phyloP scores from a whole-genome alignment of 2,797 vertebrate genomes.

The Crocodylus rhombifer region DNA sequence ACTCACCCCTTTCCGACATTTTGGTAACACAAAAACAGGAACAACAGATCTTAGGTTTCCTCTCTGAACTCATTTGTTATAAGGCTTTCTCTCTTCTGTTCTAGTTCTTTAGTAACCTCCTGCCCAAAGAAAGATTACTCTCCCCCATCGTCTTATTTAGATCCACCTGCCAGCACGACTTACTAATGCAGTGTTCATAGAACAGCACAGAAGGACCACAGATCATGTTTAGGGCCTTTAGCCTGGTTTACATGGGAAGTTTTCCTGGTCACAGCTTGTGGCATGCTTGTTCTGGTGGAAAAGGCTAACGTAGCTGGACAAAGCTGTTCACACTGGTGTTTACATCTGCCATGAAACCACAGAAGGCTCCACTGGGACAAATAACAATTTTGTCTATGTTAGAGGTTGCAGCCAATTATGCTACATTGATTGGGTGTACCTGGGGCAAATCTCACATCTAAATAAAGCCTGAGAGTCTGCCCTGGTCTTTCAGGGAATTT shows the following conservation, averaged over 20 bases:
- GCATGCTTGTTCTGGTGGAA: background rate
- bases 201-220: background rate
- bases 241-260: background rate
- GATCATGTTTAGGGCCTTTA: background rate
- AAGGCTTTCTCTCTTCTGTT: background rate
- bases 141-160: background rate
- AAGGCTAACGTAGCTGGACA: background rate
- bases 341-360: background rate
- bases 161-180: background rate
- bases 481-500: slow-evolving; percentile 11
- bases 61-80: background rate
- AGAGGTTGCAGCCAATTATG: background rate
- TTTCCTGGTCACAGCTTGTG: background rate
- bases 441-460: background rate
- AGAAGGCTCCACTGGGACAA: background rate
- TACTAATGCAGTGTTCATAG: background rate
- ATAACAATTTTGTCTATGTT: background rate
- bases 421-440: background rate
- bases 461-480: background rate
- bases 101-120: background rate
- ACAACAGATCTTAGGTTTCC: background rate
- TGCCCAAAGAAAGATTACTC: background rate
- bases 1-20: background rate
- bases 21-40: background rate
- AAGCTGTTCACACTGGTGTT: background rate